These are phyloP conservation scores for Trichoplusia ni DNA, from an alignment of 1,140 invertebrate genomes.

Conservation along the genomic window DNA sequence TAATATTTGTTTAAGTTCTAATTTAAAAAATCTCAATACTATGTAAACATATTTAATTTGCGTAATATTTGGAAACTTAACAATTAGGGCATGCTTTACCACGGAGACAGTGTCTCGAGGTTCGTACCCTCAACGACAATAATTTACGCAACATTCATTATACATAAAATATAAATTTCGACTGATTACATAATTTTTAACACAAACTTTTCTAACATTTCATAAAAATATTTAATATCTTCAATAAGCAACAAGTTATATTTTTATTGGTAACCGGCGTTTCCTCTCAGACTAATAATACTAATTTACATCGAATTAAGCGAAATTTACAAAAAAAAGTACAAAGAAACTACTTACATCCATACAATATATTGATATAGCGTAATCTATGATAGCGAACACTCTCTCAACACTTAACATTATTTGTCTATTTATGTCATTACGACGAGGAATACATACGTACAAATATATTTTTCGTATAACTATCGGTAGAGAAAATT, in stretches of 20 bases:
- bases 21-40: constrained; percentile 64
- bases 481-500: constrained; percentile 75
- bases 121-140: constrained; percentile 54
- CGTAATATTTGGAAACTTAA: constrained; percentile 77
- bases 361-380: constrained; percentile 59
- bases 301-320: constrained; percentile 76
- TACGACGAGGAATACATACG: constrained; percentile 63
- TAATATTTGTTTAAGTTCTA: constrained; percentile 54
- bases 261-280: constrained; percentile 81
- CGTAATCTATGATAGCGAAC: constrained; percentile 68
- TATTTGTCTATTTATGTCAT: constrained; percentile 57
- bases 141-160: constrained; percentile 71
- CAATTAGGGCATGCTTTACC: constrained; percentile 46
- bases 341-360: constrained; percentile 69
- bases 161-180: constrained; percentile 53
- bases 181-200: constrained; percentile 64
- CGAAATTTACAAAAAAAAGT: constrained; percentile 73
- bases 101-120: constrained; percentile 41
- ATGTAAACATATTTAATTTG: constrained; percentile 57
- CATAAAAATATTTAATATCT: constrained; percentile 75
- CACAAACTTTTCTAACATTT: constrained; percentile 77
- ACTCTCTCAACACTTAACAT: constrained; percentile 71
- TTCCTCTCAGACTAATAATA: constrained; percentile 80
- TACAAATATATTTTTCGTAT: constrained; percentile 54
- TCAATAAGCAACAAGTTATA: constrained; percentile 81